Percentiles rank a stretch among this genome's conserved stretches.
phyloP scores from a whole-genome alignment of 2,797 vertebrate genomes.

The Geotrypetes seraphini region DNA sequence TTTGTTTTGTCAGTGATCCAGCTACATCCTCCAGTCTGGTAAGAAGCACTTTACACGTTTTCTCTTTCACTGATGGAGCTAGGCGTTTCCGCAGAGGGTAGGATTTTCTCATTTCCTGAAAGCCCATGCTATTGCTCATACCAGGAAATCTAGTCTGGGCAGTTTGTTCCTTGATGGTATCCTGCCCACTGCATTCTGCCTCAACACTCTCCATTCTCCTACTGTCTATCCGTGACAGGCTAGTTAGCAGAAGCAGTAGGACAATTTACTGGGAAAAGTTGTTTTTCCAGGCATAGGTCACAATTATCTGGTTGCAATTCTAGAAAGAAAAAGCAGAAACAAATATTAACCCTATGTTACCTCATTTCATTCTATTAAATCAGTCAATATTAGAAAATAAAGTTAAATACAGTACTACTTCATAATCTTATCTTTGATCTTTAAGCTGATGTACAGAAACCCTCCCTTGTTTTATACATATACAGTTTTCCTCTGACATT shows the following conservation, averaged over 20 bases:
- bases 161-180: conserved; percentile 23
- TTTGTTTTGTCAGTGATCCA: conserved; percentile 37
- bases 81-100: conserved; percentile 74
- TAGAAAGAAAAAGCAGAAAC: conserved; percentile 26
- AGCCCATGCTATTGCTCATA: conserved; percentile 19
- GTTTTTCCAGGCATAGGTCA: conserved; percentile 64
- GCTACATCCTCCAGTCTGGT: conserved; percentile 79
- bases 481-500: too few relatives aligned
- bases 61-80: conserved; percentile 53
- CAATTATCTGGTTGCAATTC: conserved; percentile 46
- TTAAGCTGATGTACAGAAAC: too few relatives aligned
- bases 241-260: conserved; percentile 15
- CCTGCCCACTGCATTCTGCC: conserved; percentile 23
- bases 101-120: conserved; percentile 55
- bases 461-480: too few relatives aligned
- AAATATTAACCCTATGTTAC: conserved; percentile 27
- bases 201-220: conserved; percentile 46
- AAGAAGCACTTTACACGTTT: conserved; percentile 84
- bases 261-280: conserved; percentile 47
- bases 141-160: conserved; percentile 19
- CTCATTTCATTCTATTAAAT: too few relatives aligned
- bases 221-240: conserved; percentile 29
- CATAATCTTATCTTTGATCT: too few relatives aligned
- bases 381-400: too few relatives aligned
- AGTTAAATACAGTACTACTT: too few relatives aligned